Evolutionary conservation across 2,888 invertebrate genomes (phyloP), one percentile per base, ranked within the genome.

Genomic region (Coelinius sp.): DNA sequence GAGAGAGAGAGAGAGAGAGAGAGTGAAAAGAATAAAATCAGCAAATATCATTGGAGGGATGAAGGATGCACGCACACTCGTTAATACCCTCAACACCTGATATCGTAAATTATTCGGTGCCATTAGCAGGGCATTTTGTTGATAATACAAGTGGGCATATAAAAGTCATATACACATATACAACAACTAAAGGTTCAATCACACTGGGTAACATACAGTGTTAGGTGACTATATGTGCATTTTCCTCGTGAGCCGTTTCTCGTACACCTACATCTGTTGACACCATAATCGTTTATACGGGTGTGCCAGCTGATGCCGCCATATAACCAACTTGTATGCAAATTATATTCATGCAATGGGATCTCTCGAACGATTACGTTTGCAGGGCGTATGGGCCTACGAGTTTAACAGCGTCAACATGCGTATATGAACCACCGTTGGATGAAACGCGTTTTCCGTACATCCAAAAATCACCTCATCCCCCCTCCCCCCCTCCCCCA

Each of bases 271-370:
- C 87, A 87, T 87, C 87, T 87, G 87, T 87, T 86, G 85, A 85
- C 83, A 82, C 86, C 83, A 84, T 83, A 86, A 87, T 86, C 87
- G 86, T 86, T 86, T 87, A 87, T 87, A 87, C 85, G 85, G 84
- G 81, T 85, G 70, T 70, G 83, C 85, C 86, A 87, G 86, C 86
- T 87, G 86, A 87, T 87, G 84, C 86, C 78, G 79, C 81, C 83
- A 79, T 85, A 85, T 84, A 84, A 83, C 84, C 84, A 85, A 86
- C 86, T 86, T 87, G 86, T 86, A 87, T 87, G 87, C 86, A 87
- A 87, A 87, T 87, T 85, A 86, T 87, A 87, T 86, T 85, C 87
- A 86, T 87, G 87, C 86, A 87, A 85, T 83, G 84, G 85, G 83
- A 84, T 76, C 76, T 82, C 83, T 84, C 85, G 83, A 84, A 84